Conservation (phyloP, 2,113 vertebrate species). For the Protobothrops mucrosquamatus region DNA sequence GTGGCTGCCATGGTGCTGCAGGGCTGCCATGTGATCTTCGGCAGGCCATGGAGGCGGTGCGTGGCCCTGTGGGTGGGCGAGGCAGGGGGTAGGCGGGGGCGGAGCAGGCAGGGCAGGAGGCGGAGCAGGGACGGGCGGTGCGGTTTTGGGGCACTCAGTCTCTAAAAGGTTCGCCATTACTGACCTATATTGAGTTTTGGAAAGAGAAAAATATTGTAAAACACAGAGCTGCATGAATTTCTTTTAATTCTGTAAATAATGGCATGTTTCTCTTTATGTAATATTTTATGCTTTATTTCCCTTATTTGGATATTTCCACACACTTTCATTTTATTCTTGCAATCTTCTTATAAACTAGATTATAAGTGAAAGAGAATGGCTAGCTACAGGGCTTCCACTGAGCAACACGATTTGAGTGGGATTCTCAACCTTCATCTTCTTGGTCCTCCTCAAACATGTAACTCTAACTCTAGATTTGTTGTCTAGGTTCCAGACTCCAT, state of each 20-base stretch:
- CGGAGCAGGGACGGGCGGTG: too few relatives aligned
- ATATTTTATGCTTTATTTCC: neutral
- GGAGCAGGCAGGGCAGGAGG: too few relatives aligned
- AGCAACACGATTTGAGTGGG: neutral
- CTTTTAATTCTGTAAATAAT: neutral
- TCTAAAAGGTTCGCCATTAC: too few relatives aligned
- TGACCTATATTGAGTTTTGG: neutral
- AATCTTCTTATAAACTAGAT: neutral
- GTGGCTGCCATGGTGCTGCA: too few relatives aligned
- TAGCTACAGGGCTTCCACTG: neutral
- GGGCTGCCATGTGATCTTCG: too few relatives aligned
- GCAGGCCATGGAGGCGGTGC: too few relatives aligned
- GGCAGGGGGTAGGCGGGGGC: too few relatives aligned
- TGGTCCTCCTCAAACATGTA: neutral
- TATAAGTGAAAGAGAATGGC: neutral
- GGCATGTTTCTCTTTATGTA: neutral
- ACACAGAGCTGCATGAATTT: neutral
- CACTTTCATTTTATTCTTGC: neutral
- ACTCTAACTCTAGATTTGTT: neutral
- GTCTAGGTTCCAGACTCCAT: neutral
- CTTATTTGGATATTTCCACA: neutral
- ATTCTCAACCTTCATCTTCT: neutral
- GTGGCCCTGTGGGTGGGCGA: too few relatives aligned
- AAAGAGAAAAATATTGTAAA: neutral
- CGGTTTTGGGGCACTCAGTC: too few relatives aligned